Base-by-base conservation (phyloP, 2,113 vertebrate genomes). In the Oncorhynchus masou region DNA sequence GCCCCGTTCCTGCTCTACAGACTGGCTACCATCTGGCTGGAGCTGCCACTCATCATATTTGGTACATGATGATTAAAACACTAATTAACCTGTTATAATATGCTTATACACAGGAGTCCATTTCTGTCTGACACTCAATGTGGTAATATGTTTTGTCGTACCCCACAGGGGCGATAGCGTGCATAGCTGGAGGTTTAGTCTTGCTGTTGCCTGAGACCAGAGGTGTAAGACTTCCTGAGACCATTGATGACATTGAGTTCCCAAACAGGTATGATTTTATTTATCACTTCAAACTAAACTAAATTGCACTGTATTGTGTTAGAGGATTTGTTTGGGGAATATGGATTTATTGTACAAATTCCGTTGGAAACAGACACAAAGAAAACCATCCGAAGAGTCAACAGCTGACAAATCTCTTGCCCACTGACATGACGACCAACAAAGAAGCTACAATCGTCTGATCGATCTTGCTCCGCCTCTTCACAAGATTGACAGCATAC, bases 31-130 rank as follows among this genome's bases (percentile, higher is more conserved):
- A 45, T 45, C 39, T 45, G 39, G 93, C 96, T 9, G 93, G 96
- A 98, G 57, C 92, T 98, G 79, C 97, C 96, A 57, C 94, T 99
- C 7, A 94, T 99, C 81, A 94, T 98, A 89, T 98, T 98, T 27
- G 95, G 97, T 98, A 85, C n/a, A 54, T 15, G 51, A 54, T 15
- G 51, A 54, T 54, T 19, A 54, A 19, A 54, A 54, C 16, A 19
- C 7, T 11, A 22, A 22, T 62, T 9, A n/a, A n/a, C 5, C 20
- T 62, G 59, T 22, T 22, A 62, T 62, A 45, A 62, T 2, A 62
- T 62, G 5, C n/a, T 62, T 24, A 62, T 62, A 24, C 19, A 22
- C 59, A 39, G 34, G 34, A 39, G 34, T 39, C 34, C 34, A 39
- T 39, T 39, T 39, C 34, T 39, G 39, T n/a, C 16, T 11, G 13